Evolutionary conservation across 2,888 invertebrate species (phyloP).

Genomic region (Isoperla grammatica): DNA sequence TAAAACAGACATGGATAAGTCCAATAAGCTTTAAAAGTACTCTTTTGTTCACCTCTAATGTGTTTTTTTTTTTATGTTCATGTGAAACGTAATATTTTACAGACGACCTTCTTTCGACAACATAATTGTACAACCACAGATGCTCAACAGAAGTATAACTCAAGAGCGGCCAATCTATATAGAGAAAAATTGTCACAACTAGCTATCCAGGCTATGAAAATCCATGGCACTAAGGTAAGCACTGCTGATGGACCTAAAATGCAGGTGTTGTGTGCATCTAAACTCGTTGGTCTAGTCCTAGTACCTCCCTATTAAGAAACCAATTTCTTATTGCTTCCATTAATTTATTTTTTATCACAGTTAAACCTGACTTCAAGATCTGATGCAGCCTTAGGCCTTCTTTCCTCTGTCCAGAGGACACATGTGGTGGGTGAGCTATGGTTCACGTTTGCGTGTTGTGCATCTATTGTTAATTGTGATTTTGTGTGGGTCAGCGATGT

Average conservation of each 20-base stretch:
- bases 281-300: too few relatives aligned
- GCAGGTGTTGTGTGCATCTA: too few relatives aligned
- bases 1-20: too few relatives aligned
- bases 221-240: conserved; percentile 78
- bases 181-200: conserved; percentile 76
- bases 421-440: conserved; percentile 4
- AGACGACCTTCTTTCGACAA: conserved; percentile 90
- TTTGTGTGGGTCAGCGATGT: too few relatives aligned
- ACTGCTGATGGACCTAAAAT: too few relatives aligned
- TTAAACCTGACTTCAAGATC: conserved; percentile 3
- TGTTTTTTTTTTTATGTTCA: too few relatives aligned
- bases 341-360: neutral
- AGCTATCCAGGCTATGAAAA: conserved; percentile 84
- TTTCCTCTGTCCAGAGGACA: neutral
- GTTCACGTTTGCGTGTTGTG: conserved; percentile 3
- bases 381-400: neutral
- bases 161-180: conserved; percentile 90
- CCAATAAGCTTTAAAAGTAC: too few relatives aligned
- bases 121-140: conserved; percentile 89
- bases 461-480: too few relatives aligned
- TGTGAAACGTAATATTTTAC: too few relatives aligned
- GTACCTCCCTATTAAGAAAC: too few relatives aligned
- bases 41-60: too few relatives aligned
- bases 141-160: conserved; percentile 96
- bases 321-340: too few relatives aligned